A percentile compares a stretch with the other conserved stretches of the same genome.
phyloP scores from a whole-genome alignment of 1,140 invertebrate genomes.

The Saccostrea cuccullata region DNA sequence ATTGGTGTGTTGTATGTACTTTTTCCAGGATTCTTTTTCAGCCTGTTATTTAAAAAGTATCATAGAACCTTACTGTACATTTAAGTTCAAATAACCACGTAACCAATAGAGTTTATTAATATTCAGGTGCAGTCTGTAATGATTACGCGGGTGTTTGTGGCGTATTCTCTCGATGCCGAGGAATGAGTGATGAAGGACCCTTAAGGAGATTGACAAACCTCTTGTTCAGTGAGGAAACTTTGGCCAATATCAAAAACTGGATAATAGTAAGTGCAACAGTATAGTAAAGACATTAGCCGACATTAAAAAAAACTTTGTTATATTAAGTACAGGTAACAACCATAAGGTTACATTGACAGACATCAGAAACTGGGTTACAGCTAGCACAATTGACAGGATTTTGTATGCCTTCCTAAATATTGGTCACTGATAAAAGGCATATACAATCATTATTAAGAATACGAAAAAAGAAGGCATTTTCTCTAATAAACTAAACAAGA shows the following conservation, averaged over 20 bases:
- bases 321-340: conserved; percentile 63
- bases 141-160: conserved; percentile 94
- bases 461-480: no score
- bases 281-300: conserved; percentile 82
- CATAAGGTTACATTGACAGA: conserved; percentile 88
- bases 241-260: conserved; percentile 80
- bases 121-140: conserved; percentile 87
- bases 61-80: no score
- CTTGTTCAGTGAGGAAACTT: conserved; percentile 93
- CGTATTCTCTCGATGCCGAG: conserved; percentile 97
- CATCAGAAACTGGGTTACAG: conserved; percentile 77
- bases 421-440: no score
- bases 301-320: conserved; percentile 74
- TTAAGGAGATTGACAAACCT: conserved; percentile 97
- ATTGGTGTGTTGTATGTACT: no score
- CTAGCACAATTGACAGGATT: conserved; percentile 54
- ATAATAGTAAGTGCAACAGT: conserved; percentile 71
- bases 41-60: not conserved
- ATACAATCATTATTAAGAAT: no score
- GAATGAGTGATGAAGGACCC: conserved; percentile 98
- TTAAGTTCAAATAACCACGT: no score
- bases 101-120: no score
- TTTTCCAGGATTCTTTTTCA: no score
- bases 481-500: no score
- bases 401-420: no score